Base-by-base conservation (phyloP, 2,113 vertebrate species). In the Xerus inauris region DNA sequence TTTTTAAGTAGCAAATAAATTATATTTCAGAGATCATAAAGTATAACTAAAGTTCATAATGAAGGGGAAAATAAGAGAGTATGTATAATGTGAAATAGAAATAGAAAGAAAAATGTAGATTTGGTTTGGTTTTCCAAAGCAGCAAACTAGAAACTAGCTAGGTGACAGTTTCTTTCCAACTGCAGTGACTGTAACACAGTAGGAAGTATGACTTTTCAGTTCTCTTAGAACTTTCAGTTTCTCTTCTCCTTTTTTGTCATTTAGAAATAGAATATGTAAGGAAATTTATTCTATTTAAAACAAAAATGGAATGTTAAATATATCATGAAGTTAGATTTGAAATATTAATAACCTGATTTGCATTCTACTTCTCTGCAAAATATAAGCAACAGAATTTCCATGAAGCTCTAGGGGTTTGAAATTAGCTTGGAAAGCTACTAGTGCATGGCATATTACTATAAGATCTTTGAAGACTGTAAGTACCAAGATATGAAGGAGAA, bases 271-370 rank as follows among this genome's bases (percentile, higher is more conserved):
- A 94, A 93, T 73, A 73, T 93, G n/a, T 93, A 45, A 94, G 13
- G 3, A 30, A 81, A 67, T 89, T 90, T 94, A 96, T 95, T 97
- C 71, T 92, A 93, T 73, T 96, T 93, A 87, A 93, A 97, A 94
- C 87, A 96, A 95, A 95, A 97, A 93, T 89, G 45, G 79, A 89
- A 96, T 93, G 96, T 96, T 94, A 91, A 93, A 87, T 45, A 87
- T 65, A 75, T 82, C 45, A 24, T 81, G 62, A 95, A 96, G 62
- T 54, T 89, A 94, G 83, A 92, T 84, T 81, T 97, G 86, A 97
- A 97, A 97, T 97, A 97, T 95, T 97, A 97, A 97, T 96, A 87
- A 89, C n/a, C 45, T 80, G 65, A 95, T 97, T 97, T 97, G 45
- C 77, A 96, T 93, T 94, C 45, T 67, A 87, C 65, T 28, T 95